Percentiles rank a stretch among this genome's conserved stretches.
Evolutionary conservation across 2,797 vertebrate genomes (phyloP).

Genomic region (Todus mexicanus): DNA sequence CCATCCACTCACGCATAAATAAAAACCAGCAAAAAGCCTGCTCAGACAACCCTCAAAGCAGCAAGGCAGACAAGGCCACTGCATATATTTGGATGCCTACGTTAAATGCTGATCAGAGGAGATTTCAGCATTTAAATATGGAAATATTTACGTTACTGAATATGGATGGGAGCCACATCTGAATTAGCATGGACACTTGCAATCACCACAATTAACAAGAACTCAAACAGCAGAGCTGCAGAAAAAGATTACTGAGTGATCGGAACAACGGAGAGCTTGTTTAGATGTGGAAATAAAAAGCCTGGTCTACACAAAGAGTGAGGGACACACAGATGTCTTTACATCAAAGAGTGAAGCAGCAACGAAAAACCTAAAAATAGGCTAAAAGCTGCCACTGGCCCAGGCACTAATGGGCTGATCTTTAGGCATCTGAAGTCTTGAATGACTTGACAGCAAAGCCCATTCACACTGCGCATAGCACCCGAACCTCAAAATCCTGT

Average conservation of each 20-base stretch:
- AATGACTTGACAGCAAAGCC: constrained; percentile 15
- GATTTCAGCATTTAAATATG: not conserved
- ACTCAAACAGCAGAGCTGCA: constrained; percentile 10
- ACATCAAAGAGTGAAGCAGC: constrained; percentile 33
- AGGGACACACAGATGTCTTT: constrained; percentile 44
- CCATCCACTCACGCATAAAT: not conserved
- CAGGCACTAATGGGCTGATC: not conserved
- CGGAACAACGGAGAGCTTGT: constrained; percentile 42
- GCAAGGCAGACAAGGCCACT: not conserved
- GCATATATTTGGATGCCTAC: not conserved
- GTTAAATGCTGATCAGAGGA: not conserved
- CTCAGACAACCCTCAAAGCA: not conserved
- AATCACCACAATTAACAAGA: not conserved
- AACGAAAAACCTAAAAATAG: constrained; percentile 23
- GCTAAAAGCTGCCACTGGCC: not conserved
- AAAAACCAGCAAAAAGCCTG: not conserved
- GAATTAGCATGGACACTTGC: not conserved
- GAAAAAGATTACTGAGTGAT: not conserved
- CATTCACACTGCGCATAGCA: constrained; percentile 25
- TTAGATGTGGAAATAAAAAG: constrained; percentile 18
- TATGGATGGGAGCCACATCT: not conserved
- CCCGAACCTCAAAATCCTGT: no score
- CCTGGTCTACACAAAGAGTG: not conserved
- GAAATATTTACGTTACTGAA: constrained; percentile 14
- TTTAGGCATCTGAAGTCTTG: constrained; percentile 8